Conservation (phyloP, 2,797 vertebrate genomes). For the Aplochiton taeniatus region DNA sequence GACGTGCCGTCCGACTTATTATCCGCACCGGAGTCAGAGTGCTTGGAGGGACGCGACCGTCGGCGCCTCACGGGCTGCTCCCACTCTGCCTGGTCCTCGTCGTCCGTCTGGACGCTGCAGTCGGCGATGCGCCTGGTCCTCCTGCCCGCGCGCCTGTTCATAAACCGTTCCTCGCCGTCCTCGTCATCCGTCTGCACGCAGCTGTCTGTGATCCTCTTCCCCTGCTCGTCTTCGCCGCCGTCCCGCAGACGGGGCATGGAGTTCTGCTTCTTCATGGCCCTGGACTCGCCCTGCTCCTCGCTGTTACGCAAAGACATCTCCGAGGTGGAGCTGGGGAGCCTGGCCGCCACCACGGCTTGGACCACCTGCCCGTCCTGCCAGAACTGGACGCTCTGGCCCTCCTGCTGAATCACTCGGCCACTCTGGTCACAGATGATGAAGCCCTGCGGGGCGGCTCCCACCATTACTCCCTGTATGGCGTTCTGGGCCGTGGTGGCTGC, state of each 20-base stretch:
- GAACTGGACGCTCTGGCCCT: constrained; percentile 89
- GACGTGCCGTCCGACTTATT: constrained; percentile 80
- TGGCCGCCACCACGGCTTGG: constrained; percentile 80
- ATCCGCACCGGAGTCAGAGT: constrained; percentile 83
- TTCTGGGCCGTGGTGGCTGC: constrained; percentile 87
- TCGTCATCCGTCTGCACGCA: constrained; percentile 98
- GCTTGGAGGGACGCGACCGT: constrained; percentile 86
- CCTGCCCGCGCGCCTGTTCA: constrained; percentile 81
- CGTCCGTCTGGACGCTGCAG: constrained; percentile 97
- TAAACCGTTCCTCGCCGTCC: constrained; percentile 89
- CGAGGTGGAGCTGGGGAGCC: constrained; percentile 91
- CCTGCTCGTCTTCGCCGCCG: constrained; percentile 83
- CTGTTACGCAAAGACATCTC: constrained; percentile 93
- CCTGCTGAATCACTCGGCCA: constrained; percentile 83
- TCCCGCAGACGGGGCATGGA: constrained; percentile 96
- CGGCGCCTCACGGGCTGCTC: constrained; percentile 92
- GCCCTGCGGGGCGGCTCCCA: constrained; percentile 70
- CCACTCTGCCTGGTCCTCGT: constrained; percentile 95
- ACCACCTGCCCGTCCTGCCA: constrained; percentile 86
- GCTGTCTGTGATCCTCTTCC: constrained; percentile 89
- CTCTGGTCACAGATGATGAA: constrained; percentile 84
- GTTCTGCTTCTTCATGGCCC: constrained; percentile 92
- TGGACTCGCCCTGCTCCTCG: constrained; percentile 84
- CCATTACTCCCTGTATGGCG: constrained; percentile 85
- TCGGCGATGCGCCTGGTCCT: constrained; percentile 89